Conservation (phyloP, 2,113 vertebrate species). For the Mormoops blainvillei region DNA sequence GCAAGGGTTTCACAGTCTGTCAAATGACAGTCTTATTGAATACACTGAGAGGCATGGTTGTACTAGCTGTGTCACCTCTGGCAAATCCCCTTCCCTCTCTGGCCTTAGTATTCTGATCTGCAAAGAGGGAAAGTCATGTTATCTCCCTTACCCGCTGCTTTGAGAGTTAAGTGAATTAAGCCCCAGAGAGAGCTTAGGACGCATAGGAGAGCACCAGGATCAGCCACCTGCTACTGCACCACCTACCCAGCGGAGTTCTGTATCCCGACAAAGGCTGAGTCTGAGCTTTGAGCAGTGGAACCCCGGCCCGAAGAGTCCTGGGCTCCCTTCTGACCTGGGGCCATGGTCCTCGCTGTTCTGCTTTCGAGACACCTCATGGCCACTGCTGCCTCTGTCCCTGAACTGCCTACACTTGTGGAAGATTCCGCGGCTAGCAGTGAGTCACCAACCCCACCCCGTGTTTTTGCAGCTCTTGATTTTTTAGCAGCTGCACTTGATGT, state of each 20-base stretch:
- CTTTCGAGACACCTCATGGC: constrained; percentile 7
- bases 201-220: rapidly evolving
- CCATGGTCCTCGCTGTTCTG: rapidly evolving
- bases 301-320: neutral
- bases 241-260: too few species aligned
- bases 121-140: neutral
- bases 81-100: neutral
- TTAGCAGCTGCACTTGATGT: neutral
- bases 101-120: neutral
- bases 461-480: neutral
- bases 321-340: rapidly evolving
- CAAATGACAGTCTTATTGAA: neutral
- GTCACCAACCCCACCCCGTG: neutral
- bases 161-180: neutral
- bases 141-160: neutral
- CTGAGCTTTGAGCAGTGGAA: neutral
- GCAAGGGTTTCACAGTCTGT: neutral
- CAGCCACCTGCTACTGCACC: neutral
- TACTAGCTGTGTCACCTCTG: neutral
- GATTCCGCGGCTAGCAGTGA: neutral
- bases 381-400: too few species aligned
- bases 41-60: neutral
- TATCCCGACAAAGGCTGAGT: neutral
- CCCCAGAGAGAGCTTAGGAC: neutral
- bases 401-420: neutral